A percentile compares a stretch with the other conserved stretches of the same genome.
Evolutionary conservation across 2,797 vertebrate species (phyloP).

Genomic region (Onychomys torridus): DNA sequence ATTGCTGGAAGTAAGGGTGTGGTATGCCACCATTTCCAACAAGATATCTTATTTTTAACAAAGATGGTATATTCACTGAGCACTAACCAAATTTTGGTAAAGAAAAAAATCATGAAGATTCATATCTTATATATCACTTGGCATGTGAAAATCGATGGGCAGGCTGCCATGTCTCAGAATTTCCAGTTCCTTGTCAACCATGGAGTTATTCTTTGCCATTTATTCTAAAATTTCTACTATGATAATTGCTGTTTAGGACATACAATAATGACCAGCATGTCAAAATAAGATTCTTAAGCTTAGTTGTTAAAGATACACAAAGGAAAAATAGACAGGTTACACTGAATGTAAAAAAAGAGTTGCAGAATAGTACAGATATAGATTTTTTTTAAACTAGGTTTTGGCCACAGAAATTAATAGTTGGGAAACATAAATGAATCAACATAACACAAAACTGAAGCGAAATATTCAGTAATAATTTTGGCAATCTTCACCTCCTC

Average conservation of each 20-base stretch:
- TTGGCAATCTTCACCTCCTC: background rate
- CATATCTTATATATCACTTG: background rate
- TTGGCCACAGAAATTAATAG: background rate
- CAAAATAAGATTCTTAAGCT: background rate
- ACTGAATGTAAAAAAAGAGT: background rate
- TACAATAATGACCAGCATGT: background rate
- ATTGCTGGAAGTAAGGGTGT: background rate
- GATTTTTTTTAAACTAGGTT: background rate
- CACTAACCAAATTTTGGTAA: background rate
- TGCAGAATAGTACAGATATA: background rate
- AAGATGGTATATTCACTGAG: background rate
- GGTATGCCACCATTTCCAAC: too few species aligned
- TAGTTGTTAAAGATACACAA: constrained; percentile 18
- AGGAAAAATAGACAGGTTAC: background rate
- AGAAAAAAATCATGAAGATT: background rate
- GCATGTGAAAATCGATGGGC: background rate
- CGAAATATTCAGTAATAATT: background rate
- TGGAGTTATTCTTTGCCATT: background rate
- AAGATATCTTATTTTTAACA: background rate
- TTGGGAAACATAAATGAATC: background rate
- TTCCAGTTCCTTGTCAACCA: background rate
- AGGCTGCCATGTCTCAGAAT: background rate
- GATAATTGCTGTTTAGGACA: background rate
- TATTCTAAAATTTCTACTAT: background rate
- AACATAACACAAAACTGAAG: background rate